Evolutionary conservation across 23 tunicate species (phyloP).

Genomic region (Styela clava): DNA sequence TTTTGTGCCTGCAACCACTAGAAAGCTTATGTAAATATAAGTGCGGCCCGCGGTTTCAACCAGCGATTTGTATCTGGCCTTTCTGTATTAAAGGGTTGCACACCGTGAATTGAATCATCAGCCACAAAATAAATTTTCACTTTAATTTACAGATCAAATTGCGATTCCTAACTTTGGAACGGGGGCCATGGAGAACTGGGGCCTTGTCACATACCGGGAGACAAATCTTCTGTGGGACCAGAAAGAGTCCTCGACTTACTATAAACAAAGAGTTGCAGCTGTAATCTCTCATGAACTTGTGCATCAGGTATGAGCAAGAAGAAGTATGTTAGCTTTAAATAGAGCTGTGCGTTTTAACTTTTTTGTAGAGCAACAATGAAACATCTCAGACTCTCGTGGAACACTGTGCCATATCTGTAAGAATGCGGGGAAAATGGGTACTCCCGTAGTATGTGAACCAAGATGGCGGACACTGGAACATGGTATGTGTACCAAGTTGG

Average conservation of each 20-base stretch:
- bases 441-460: too few relatives aligned
- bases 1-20: too few relatives aligned
- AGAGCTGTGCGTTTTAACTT: background rate
- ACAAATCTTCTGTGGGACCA: conserved; percentile 81
- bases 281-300: conserved; percentile 95
- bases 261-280: conserved; percentile 82
- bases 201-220: conserved; percentile 82
- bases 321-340: background rate
- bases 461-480: too few relatives aligned
- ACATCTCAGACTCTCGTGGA: too few relatives aligned
- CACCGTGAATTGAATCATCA: too few relatives aligned
- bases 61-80: too few relatives aligned
- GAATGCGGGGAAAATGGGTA: too few relatives aligned
- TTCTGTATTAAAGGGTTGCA: too few relatives aligned
- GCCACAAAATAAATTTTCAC: too few relatives aligned
- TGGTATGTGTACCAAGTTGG: too few relatives aligned
- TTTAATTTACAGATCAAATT: conserved; percentile 72
- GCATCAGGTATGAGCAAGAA: conserved; percentile 65
- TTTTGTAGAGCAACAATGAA: background rate
- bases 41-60: too few relatives aligned
- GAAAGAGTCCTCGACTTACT: conserved; percentile 46
- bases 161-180: conserved; percentile 89
- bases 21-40: too few relatives aligned
- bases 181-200: conserved; percentile 99
- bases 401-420: background rate